Evolutionary conservation across 1,140 invertebrate genomes (phyloP).

Genomic region (Hesperophylax magnus): DNA sequence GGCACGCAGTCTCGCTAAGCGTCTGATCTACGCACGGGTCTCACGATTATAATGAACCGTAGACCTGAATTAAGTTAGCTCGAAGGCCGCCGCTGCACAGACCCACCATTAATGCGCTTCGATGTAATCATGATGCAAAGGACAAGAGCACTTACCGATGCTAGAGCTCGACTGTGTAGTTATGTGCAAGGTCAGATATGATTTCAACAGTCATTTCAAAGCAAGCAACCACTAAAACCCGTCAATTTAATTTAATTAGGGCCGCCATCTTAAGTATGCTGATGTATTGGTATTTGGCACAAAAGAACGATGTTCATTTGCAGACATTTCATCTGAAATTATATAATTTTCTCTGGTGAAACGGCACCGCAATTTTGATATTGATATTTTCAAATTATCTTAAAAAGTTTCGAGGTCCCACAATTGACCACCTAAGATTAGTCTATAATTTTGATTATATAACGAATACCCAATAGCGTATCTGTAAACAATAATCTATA

Average conservation of each 20-base stretch:
- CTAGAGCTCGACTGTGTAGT: neutral
- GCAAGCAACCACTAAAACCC: neutral
- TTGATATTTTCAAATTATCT: too few species aligned
- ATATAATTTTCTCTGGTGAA: too few species aligned
- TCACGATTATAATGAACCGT: neutral
- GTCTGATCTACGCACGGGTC: neutral
- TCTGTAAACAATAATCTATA: too few species aligned
- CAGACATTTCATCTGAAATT: too few species aligned
- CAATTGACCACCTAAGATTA: neutral
- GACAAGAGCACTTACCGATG: neutral
- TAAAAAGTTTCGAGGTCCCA: too few species aligned
- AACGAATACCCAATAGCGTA: too few species aligned
- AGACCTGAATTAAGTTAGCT: slow-evolving; percentile 2
- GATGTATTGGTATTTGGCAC: too few species aligned
- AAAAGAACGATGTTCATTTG: too few species aligned
- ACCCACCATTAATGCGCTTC: neutral
- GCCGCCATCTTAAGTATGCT: too few species aligned
- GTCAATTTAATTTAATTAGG: neutral
- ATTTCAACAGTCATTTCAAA: neutral
- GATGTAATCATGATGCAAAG: slow-evolving; percentile 15
- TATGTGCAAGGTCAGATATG: neutral
- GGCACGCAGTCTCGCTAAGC: neutral
- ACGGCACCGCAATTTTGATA: too few species aligned
- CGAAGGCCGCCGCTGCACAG: slow-evolving; percentile 6
- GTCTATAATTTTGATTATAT: too few species aligned